Conservation (phyloP, 2,113 vertebrate genomes). For the Chelonoidis abingdonii region DNA sequence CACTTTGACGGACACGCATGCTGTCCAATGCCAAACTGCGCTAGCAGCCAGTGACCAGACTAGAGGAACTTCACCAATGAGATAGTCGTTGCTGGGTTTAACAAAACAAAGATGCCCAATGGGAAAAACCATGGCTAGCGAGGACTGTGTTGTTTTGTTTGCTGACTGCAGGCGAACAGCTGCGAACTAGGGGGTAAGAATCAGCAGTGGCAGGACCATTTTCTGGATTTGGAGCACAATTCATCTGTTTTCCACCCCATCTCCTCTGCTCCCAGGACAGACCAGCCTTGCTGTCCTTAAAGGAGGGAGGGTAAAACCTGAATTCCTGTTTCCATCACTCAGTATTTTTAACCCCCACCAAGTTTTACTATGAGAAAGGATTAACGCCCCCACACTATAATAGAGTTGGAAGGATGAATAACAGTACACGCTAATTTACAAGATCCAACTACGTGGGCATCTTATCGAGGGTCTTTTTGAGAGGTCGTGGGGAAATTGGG, state of each 20-base stretch:
- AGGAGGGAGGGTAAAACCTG: background rate
- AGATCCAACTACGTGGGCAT: background rate
- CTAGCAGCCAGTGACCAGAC: background rate
- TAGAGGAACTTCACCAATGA: background rate
- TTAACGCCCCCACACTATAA: no score
- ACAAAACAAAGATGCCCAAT: background rate
- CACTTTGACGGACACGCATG: background rate
- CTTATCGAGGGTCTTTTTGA: background rate
- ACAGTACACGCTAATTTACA: background rate
- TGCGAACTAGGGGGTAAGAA: background rate
- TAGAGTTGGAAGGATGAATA: background rate
- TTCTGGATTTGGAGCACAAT: background rate
- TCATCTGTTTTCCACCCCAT: background rate
- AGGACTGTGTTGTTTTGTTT: background rate
- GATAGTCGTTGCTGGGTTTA: background rate
- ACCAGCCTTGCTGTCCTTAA: no score
- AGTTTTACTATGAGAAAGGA: background rate
- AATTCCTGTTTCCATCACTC: rapidly evolving
- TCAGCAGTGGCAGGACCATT: rapidly evolving
- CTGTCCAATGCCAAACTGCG: background rate
- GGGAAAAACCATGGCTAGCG: background rate
- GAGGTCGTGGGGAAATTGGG: background rate
- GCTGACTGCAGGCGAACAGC: background rate
- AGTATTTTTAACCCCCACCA: background rate
- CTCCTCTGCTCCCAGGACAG: no score